Conservation (phyloP, 2,113 vertebrate species). For the Alosa alosa region DNA sequence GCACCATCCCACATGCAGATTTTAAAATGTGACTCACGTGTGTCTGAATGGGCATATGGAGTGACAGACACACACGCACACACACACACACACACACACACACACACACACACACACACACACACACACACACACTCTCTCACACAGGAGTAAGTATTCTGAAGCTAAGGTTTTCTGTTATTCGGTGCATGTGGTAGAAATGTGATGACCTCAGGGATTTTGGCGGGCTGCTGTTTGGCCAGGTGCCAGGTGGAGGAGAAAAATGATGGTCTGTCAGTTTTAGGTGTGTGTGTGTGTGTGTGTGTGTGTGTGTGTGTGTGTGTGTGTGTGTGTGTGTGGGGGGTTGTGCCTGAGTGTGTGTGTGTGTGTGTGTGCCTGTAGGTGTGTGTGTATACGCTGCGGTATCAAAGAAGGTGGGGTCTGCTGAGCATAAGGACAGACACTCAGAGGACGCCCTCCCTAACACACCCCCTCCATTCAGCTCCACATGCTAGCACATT, state of each 20-base stretch:
- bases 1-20: background rate
- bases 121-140: background rate
- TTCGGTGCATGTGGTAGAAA: constrained; percentile 19
- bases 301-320: constrained; percentile 4
- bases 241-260: background rate
- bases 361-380: background rate
- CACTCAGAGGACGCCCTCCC: constrained; percentile 29
- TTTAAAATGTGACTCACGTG: background rate
- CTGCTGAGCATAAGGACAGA: constrained; percentile 35
- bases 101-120: background rate
- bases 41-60: constrained; percentile 21
- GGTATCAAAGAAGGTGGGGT: constrained; percentile 16
- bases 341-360: background rate
- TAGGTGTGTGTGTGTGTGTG: constrained; percentile 15
- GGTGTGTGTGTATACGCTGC: background rate
- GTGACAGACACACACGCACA: background rate
- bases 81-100: background rate
- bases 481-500: background rate
- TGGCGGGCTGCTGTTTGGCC: constrained; percentile 10
- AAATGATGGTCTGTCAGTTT: background rate
- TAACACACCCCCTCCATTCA: background rate
- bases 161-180: background rate
- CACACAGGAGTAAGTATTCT: background rate
- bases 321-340: constrained; percentile 13
- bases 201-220: constrained; percentile 13